These are phyloP conservation scores for Ambastaia sidthimunki DNA, from an alignment of 2,797 vertebrate genomes.

Conservation along the genomic window DNA sequence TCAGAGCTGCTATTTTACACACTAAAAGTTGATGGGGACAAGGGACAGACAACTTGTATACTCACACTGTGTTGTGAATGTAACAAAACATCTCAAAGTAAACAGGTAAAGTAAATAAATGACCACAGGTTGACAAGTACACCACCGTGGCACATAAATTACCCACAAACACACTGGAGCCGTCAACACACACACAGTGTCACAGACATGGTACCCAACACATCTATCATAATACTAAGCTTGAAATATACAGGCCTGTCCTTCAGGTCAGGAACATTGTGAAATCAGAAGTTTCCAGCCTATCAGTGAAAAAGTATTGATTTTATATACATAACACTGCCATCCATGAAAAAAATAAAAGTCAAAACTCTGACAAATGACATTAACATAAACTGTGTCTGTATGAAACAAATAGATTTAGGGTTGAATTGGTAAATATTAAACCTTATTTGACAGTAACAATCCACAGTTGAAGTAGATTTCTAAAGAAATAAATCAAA, in stretches of 20 bases:
- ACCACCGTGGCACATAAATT: background rate
- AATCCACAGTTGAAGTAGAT: background rate
- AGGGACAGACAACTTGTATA: background rate
- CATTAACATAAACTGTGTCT: conserved; percentile 2
- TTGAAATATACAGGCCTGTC: conserved; percentile 23
- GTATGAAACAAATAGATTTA: background rate
- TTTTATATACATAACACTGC: conserved; percentile 40
- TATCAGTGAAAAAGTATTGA: conserved; percentile 39
- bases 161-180: conserved; percentile 2
- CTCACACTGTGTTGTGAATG: background rate
- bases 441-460: background rate
- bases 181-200: background rate
- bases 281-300: conserved; percentile 16
- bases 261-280: conserved; percentile 8
- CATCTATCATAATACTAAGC: background rate
- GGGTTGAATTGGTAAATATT: background rate
- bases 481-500: too few species aligned
- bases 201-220: conserved; percentile 16
- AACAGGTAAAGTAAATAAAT: conserved; percentile 20
- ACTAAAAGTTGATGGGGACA: background rate
- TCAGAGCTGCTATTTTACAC: background rate
- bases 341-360: conserved; percentile 26
- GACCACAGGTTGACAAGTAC: background rate
- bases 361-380: conserved; percentile 11
- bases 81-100: background rate